Conservation (phyloP, 1,140 invertebrate species). For the Meteorus sp. region DNA sequence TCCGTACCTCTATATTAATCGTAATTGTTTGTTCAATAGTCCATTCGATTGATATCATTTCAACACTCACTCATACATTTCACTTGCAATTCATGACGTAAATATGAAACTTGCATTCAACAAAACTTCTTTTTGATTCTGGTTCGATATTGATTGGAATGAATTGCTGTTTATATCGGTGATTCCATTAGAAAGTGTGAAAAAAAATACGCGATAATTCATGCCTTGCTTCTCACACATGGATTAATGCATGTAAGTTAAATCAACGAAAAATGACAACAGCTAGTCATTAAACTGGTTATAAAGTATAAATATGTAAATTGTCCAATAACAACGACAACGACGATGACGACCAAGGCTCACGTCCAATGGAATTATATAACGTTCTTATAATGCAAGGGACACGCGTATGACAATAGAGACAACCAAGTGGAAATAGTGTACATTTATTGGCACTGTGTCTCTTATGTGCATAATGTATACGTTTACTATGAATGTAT, state of each 20-base stretch:
- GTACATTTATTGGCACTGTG: too few relatives aligned
- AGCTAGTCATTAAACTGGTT: conserved; percentile 8
- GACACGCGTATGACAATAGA: conserved; percentile 29
- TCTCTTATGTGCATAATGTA: too few relatives aligned
- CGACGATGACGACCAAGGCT: not conserved
- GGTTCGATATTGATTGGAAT: too few relatives aligned
- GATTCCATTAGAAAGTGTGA: not conserved
- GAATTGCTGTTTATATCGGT: too few relatives aligned
- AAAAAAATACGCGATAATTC: too few relatives aligned
- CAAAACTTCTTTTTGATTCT: too few relatives aligned
- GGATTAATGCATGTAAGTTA: not conserved
- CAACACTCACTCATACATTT: too few relatives aligned
- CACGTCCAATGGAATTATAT: conserved; percentile 22
- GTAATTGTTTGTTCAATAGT: conserved; percentile 51
- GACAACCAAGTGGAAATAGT: conserved; percentile 15
- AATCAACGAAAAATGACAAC: conserved; percentile 4
- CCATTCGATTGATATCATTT: conserved; percentile 38
- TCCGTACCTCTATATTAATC: too few relatives aligned
- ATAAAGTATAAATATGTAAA: conserved; percentile 23
- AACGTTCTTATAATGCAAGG: conserved; percentile 25
- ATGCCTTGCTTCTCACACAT: not conserved
- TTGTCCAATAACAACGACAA: conserved; percentile 18
- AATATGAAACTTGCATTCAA: too few relatives aligned
- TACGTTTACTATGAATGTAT: too few relatives aligned
- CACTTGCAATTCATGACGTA: too few relatives aligned